Evolutionary conservation across 1,140 invertebrate species (phyloP), one percentile per base, ranked within the genome.

Genomic region (Helicoverpa armigera): DNA sequence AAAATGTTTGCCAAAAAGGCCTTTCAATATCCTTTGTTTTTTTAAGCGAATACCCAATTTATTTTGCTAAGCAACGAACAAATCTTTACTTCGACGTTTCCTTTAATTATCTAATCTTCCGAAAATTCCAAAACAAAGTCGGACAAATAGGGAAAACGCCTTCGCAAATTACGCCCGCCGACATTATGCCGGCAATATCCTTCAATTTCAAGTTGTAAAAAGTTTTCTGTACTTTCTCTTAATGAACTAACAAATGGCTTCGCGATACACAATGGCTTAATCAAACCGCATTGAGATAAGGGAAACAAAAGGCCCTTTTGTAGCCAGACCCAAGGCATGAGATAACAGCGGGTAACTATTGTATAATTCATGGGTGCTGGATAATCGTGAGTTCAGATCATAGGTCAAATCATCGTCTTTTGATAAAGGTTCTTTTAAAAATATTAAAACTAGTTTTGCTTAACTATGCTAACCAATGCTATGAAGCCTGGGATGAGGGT

Each of bases 221-320:
- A 81, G 23, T 75, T 75, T 76, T 13, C 60, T 75, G 70, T 43
- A 63, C 58, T 74, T 81, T 74, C 61, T 77, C 35, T 43, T 82
- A 88, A 87, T 86, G 86, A 87, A 86, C 81, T 87, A 88, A 85
- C 83, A 89, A 89, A 90, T 86, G 85, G 83, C 87, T 85, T 85
- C 84, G 83, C 85, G 82, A 89, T 88, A 88, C 84, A 89, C 89
- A 90, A 89, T 88, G 85, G 80, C 87, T 89, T 89, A 87, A 90
- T 90, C 87, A 90, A 89, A 88, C 87, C 86, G 84, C 87, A 88
- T 89, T 87, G 86, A 88, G 89, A 90, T 90, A 90, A 88, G 83
- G 85, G 81, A 86, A 82, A 90, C 87, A 89, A 89, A 89, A 86
- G 87, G 83, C 85, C 85, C 77, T 84, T 87, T 82, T 65, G 43